Evolutionary conservation across 2,888 invertebrate genomes (phyloP), one percentile per base, ranked within the genome.

Genomic region (Bugulina stolonifera): DNA sequence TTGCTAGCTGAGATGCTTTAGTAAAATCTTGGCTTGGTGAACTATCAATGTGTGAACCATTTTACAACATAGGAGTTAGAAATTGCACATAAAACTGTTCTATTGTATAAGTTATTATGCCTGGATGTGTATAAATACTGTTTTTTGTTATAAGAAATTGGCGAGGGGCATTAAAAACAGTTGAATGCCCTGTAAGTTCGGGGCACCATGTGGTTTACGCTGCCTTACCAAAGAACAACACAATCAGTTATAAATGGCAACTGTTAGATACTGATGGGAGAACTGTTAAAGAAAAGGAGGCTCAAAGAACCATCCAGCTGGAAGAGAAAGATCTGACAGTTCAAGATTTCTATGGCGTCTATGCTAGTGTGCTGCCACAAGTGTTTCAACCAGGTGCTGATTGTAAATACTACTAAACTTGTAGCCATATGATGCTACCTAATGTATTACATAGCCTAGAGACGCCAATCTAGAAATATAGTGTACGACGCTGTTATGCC

Each of bases 171-270:
- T 14, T 64, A 64, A 64, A 34, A 32, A 34, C 64, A 27, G 10
- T 32, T 3, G 64, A 64, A 64, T 32, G 29, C n/a, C 64, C 64
- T 2, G 32, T 29, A n/a, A 27, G 27, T 27, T 64, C 64, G 10
- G 64, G 64, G 1, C 64, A 64, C 34, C 64, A 64, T 32, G 64
- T 64, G 27, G 64, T 27, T 5, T 64, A 64, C 34, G 64, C 34
- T 14, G 27, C 64, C n/a, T n/a, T 64, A 18, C 64, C 64, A 32
- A 64, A 64, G 34, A 32, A 64, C 34, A n/a, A 14, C 1, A 27
- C 22, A 27, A 10, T 64, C 29, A 14, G 27, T 5, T 64, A 64
- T 32, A 27, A 27, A 32, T 64, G 64, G 64, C 14, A 14, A 32
- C 64, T 64, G 32, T 10, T 64, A 18, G 32, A 32, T 64, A 10